Conservation (phyloP, 2,797 vertebrate species). For the Lerista edwardsae region DNA sequence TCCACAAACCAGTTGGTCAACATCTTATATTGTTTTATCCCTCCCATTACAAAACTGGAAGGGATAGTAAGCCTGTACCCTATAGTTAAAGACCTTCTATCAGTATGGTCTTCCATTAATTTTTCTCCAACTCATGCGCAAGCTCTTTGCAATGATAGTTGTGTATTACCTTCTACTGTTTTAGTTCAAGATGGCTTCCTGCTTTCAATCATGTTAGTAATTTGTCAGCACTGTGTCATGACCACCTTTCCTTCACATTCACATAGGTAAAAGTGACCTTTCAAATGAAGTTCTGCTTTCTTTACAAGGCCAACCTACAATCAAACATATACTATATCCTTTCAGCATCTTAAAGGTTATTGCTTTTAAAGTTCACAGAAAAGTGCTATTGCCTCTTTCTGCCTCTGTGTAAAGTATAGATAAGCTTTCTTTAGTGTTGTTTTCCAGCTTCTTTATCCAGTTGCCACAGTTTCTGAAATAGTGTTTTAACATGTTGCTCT, state of each 20-base stretch:
- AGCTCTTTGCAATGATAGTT: background rate
- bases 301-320: background rate
- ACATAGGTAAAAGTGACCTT: background rate
- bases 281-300: background rate
- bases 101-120: background rate
- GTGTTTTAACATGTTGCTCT: background rate
- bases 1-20: background rate
- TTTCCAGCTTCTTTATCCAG: background rate
- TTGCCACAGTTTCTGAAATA: background rate
- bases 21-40: background rate
- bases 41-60: background rate
- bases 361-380: background rate
- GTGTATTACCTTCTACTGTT: background rate
- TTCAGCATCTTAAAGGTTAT: background rate
- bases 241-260: background rate
- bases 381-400: background rate
- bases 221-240: background rate
- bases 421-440: background rate
- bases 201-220: background rate
- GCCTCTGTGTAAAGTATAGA: background rate
- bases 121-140: background rate
- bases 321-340: background rate
- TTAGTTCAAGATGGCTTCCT: background rate
- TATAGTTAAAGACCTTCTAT: too few relatives aligned
- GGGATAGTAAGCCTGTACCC: background rate